Conservation (phyloP, 2,797 vertebrate species). For the Chaunax sp. region DNA sequence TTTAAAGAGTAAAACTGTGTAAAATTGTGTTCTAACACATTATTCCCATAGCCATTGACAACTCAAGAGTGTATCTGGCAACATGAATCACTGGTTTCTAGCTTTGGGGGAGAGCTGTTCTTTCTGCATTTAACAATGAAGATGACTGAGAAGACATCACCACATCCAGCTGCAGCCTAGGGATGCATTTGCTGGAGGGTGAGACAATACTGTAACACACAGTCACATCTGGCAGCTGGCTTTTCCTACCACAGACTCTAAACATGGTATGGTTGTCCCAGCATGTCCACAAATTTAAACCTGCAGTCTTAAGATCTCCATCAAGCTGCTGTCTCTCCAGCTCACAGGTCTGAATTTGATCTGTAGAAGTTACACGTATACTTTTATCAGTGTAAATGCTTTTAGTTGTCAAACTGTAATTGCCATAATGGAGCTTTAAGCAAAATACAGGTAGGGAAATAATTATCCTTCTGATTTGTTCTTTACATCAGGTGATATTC, state of each 20-base stretch:
- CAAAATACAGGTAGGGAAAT: no score
- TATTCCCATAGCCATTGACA: constrained; percentile 12
- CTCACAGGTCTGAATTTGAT: no score
- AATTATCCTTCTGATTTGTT: no score
- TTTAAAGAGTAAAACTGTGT: constrained; percentile 30
- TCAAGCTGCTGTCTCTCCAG: no score
- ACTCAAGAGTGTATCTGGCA: constrained; percentile 32
- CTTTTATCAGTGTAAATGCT: no score
- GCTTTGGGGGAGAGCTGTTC: constrained; percentile 27
- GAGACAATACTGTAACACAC: constrained; percentile 21
- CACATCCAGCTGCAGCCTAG: constrained; percentile 24
- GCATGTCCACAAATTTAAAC: constrained; percentile 3
- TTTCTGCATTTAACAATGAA: constrained; percentile 21
- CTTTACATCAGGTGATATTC: background rate
- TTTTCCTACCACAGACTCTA: constrained; percentile 3
- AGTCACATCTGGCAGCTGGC: constrained; percentile 49
- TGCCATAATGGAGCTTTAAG: no score
- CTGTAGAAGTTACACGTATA: no score
- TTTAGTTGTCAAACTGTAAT: no score
- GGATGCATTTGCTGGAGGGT: constrained; percentile 19
- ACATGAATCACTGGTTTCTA: constrained; percentile 41
- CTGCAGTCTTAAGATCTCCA: no score
- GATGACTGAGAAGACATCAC: constrained; percentile 30
- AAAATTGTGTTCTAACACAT: constrained; percentile 21
- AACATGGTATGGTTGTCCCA: background rate